A percentile compares a stretch with the other conserved stretches of the same genome.
These are phyloP conservation scores for Epirrhoe tristata DNA, from an alignment of 2,888 invertebrate species.

Conservation along the genomic window DNA sequence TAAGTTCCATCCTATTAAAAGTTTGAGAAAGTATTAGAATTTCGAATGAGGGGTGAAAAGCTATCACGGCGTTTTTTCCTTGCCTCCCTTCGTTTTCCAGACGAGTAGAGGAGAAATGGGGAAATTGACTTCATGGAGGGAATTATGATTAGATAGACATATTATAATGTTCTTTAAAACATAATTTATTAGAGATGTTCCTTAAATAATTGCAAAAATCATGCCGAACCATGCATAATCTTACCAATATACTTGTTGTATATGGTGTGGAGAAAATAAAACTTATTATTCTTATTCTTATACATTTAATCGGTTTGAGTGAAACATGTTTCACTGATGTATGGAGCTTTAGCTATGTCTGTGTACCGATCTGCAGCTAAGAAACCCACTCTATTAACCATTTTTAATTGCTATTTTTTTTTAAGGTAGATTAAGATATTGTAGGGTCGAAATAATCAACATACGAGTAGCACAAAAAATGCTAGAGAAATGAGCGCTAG, in stretches of 20 bases:
- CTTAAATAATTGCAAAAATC: neutral
- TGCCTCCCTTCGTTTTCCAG: conserved; percentile 58
- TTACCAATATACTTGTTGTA: neutral
- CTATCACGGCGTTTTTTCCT: conserved; percentile 76
- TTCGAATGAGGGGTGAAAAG: conserved; percentile 82
- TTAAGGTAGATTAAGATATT: too few relatives aligned
- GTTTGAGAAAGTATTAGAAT: conserved; percentile 83
- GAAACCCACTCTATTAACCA: too few relatives aligned
- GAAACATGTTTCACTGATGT: too few relatives aligned
- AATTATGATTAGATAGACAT: conserved; percentile 15
- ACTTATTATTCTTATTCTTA: too few relatives aligned
- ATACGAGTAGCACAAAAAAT: too few relatives aligned
- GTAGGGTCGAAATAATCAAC: too few relatives aligned
- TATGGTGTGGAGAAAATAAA: too few relatives aligned
- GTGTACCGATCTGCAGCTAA: too few relatives aligned
- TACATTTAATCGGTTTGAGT: too few relatives aligned
- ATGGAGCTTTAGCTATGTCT: too few relatives aligned
- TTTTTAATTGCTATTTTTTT: too few relatives aligned
- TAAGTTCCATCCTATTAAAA: conserved; percentile 84
- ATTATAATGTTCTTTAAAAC: neutral
- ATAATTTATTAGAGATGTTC: neutral
- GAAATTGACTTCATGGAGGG: conserved; percentile 34
- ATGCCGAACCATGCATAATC: neutral
- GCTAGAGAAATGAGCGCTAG: too few relatives aligned
- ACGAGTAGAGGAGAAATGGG: conserved; percentile 36